Percentiles rank a stretch among this genome's conserved stretches.
phyloP scores from a whole-genome alignment of 2,888 invertebrate species.

The Prosopocoilus inquinatus region DNA sequence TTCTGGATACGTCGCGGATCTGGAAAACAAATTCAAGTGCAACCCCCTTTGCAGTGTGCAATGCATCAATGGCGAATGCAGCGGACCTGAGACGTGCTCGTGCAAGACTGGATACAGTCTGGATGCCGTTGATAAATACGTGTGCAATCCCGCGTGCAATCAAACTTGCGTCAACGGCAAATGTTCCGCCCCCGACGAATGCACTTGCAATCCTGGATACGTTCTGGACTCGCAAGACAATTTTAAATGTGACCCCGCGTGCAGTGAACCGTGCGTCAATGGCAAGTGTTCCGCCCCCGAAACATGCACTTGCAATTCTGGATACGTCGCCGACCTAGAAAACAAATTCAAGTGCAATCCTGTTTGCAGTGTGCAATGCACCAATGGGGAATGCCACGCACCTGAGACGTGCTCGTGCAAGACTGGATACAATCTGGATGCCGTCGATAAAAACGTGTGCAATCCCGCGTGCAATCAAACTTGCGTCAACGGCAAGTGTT shows the following conservation, averaged over 20 bases:
- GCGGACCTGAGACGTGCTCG: constrained; percentile 23
- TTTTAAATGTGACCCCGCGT: constrained; percentile 17
- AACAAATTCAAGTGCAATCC: constrained; percentile 22
- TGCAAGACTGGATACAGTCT: constrained; percentile 15
- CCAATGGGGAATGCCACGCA: constrained; percentile 22
- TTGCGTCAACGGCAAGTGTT: constrained; percentile 25
- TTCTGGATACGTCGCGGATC: constrained; percentile 3
- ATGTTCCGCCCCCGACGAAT: constrained; percentile 22
- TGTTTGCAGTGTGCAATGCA: constrained; percentile 20
- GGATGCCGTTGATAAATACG: constrained; percentile 5
- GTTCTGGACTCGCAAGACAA: background rate
- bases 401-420: constrained; percentile 24
- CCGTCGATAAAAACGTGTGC: constrained; percentile 15
- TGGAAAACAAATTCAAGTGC: constrained; percentile 17
- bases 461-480: constrained; percentile 20
- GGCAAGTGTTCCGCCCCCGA: constrained; percentile 15
- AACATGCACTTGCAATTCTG: constrained; percentile 27
- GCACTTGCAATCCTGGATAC: constrained; percentile 22
- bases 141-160: constrained; percentile 25
- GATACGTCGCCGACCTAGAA: constrained; percentile 4
- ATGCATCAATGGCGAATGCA: constrained; percentile 24
- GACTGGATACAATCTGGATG: constrained; percentile 11
- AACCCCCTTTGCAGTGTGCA: constrained; percentile 20
- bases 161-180: constrained; percentile 22
- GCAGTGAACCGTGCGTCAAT: constrained; percentile 8